These are phyloP conservation scores for Drosophila ambigua DNA, from an alignment of 1,140 invertebrate genomes.

Conservation along the genomic window DNA sequence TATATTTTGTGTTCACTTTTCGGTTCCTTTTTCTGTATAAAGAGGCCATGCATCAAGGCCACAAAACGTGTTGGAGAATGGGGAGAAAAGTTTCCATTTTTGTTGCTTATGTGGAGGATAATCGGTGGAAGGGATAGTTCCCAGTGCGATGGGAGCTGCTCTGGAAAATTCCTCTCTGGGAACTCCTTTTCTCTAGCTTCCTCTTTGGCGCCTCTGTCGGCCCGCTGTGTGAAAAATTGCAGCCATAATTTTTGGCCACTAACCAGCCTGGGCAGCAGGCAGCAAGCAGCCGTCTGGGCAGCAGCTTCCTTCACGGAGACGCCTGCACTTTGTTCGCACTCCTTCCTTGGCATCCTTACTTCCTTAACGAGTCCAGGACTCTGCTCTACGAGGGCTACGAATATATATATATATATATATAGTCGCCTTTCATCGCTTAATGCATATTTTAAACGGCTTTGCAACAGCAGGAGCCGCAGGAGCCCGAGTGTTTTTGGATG, in stretches of 20 bases:
- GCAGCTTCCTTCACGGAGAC: slow-evolving; percentile 20
- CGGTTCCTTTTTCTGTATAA: background rate
- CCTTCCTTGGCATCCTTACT: slow-evolving; percentile 31
- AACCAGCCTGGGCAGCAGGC: slow-evolving; percentile 57
- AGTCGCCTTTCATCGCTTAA: slow-evolving; percentile 61
- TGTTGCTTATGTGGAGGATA: slow-evolving; percentile 49
- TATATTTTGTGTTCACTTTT: too few relatives aligned
- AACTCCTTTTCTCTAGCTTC: background rate
- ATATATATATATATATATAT: too few relatives aligned
- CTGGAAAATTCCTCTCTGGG: too few relatives aligned
- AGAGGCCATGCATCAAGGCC: slow-evolving; percentile 30
- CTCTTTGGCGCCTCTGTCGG: slow-evolving; percentile 9
- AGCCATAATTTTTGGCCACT: slow-evolving; percentile 77
- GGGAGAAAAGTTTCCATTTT: slow-evolving; percentile 32
- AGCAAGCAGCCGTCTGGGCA: too few relatives aligned
- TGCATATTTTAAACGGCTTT: slow-evolving; percentile 75
- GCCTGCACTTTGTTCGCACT: slow-evolving; percentile 19
- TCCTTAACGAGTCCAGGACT: too few relatives aligned
- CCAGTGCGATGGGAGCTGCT: background rate
- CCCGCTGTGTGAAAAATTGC: slow-evolving; percentile 68
- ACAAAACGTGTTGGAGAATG: slow-evolving; percentile 18
- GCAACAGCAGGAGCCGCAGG: slow-evolving; percentile 2
- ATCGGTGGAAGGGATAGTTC: slow-evolving; percentile 38
- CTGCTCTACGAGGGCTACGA: too few relatives aligned
- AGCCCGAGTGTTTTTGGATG: slow-evolving; percentile 2